Base-by-base conservation (phyloP, 2,113 vertebrate genomes). In the Probosciger aterrimus region DNA sequence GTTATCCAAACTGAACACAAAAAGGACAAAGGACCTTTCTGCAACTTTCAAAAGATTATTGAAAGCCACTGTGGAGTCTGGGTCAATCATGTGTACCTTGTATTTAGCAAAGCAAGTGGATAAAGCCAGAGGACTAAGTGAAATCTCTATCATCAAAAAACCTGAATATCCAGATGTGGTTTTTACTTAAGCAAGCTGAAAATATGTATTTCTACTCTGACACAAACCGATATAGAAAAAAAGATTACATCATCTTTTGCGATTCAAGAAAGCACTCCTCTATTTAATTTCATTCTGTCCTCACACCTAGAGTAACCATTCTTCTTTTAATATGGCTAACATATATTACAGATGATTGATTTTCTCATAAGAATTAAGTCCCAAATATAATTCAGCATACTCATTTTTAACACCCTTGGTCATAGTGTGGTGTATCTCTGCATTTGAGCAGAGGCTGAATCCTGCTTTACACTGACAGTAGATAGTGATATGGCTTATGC, bases 401-500 rank as follows among this genome's bases (percentile, higher is more conserved):
- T n/a, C n/a, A 5, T 3, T 20, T 60, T 44, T 31, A 8, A 3
- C 20, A 12, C 4, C 25, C 13, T 76, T 59, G 16, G 27, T 47
- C 41, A 44, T 20, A 52, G 22, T 53, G 18, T 30, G 20, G 7
- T 63, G 31, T 22, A 73, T 22, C 35, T 86, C 70, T 82, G 5
- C 9, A 12, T 76, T n/a, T 39, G 27, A 92, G 69, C 13, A 83
- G 52, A 88, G 37, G 62, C 15, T 71, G 37, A 79, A 71, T 25
- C 52, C 71, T 80, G 33, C 12, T 49, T 87, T 69, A 53, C 4
- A 2, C 31, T 86, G 57, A 60, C 43, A 31, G 43, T 1, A 55
- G 25, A 70, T 1, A 1, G 15, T 62, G 35, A 41, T 35, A 46
- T 0, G 6, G 16, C 24, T 80, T 2, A 2, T 46, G 44, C 17